These are phyloP conservation scores for Vespertilio murinus DNA, from an alignment of 2,797 vertebrate genomes.

Conservation along the genomic window DNA sequence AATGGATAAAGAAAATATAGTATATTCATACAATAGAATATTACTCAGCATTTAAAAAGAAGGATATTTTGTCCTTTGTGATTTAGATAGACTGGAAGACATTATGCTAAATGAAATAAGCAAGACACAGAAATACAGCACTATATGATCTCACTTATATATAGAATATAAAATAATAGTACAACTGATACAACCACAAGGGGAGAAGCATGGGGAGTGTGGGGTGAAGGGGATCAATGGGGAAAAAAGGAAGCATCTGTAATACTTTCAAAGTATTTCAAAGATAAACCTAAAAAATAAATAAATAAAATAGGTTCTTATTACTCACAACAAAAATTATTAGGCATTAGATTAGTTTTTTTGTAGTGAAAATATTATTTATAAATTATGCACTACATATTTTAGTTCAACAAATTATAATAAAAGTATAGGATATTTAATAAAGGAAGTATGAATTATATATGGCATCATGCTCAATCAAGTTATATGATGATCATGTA, in stretches of 20 bases:
- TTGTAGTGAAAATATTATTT: neutral
- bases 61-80: neutral
- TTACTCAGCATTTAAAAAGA: neutral
- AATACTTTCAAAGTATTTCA: too few species aligned
- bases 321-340: neutral
- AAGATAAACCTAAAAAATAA: too few species aligned
- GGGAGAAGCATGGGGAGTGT: neutral
- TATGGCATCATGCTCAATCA: neutral
- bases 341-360: neutral
- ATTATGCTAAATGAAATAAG: neutral
- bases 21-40: neutral
- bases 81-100: neutral
- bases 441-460: neutral
- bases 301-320: neutral
- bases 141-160: neutral
- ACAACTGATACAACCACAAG: neutral
- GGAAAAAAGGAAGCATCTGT: too few species aligned
- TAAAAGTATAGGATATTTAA: neutral
- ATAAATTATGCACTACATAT: neutral
- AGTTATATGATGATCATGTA: neutral
- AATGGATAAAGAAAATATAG: neutral
- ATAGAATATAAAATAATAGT: neutral
- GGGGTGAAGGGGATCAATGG: too few species aligned
- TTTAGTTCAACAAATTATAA: neutral
- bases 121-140: neutral